Evolutionary conservation across 2,113 vertebrate genomes (phyloP).

Genomic region (Paramormyrops kingsleyae): DNA sequence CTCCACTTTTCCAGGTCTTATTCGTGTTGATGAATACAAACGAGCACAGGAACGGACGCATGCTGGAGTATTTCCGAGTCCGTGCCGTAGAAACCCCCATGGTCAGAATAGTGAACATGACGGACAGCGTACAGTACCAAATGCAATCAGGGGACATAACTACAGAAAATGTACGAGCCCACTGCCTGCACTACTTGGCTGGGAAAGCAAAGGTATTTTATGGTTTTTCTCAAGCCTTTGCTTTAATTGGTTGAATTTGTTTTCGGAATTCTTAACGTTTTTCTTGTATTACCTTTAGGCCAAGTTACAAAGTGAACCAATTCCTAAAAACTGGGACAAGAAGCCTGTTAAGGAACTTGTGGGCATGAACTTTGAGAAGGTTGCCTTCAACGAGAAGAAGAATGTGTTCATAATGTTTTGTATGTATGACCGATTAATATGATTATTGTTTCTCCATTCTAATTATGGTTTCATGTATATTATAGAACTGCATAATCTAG

Average conservation of each 20-base stretch:
- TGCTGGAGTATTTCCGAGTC: constrained; percentile 81
- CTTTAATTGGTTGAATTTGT: background rate
- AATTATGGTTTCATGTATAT: background rate
- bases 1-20: constrained; percentile 59
- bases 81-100: constrained; percentile 65
- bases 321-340: constrained; percentile 77
- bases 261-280: background rate
- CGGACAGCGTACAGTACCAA: constrained; percentile 68
- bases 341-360: constrained; percentile 79
- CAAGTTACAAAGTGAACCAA: constrained; percentile 75
- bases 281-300: constrained; percentile 49
- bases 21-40: constrained; percentile 73
- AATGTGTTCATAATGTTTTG: constrained; percentile 84
- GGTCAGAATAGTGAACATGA: constrained; percentile 76
- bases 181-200: constrained; percentile 67
- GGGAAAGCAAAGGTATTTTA: constrained; percentile 72
- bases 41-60: constrained; percentile 65
- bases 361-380: constrained; percentile 75
- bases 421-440: constrained; percentile 52
- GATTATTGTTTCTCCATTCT: background rate
- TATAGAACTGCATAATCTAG: background rate
- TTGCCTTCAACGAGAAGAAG: constrained; percentile 72
- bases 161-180: constrained; percentile 55
- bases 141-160: constrained; percentile 73
- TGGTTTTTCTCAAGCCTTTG: background rate